Percentiles rank a stretch among this genome's conserved stretches.
Evolutionary conservation across 2,888 invertebrate species (phyloP).

Genomic region (Dynastes hyllus): DNA sequence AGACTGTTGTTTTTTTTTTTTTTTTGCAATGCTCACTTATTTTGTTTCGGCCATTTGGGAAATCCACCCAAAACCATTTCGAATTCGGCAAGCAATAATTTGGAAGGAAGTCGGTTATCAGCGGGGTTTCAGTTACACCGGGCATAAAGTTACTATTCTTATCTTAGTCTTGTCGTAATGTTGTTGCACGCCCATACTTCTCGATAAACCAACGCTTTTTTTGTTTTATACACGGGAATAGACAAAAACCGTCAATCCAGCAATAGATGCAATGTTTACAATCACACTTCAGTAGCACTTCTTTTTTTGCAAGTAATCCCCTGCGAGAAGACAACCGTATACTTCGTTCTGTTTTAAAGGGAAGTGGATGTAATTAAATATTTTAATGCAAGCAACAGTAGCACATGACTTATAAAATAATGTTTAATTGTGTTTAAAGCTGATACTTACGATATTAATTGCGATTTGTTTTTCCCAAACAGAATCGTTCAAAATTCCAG

Average conservation of each 20-base stretch:
- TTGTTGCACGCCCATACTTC: slow-evolving; percentile 62
- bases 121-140: slow-evolving; percentile 68
- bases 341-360: slow-evolving; percentile 67
- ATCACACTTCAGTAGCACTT: slow-evolving; percentile 71
- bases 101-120: slow-evolving; percentile 56
- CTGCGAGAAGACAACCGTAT: slow-evolving; percentile 68
- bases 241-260: slow-evolving; percentile 66
- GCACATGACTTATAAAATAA: neutral
- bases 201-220: slow-evolving; percentile 67
- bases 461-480: slow-evolving; percentile 82
- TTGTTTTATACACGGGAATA: slow-evolving; percentile 67
- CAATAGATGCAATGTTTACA: slow-evolving; percentile 71
- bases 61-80: neutral
- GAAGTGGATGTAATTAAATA: too few species aligned
- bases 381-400: too few species aligned
- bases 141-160: slow-evolving; percentile 69
- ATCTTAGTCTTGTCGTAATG: slow-evolving; percentile 67
- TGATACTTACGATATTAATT: slow-evolving; percentile 60
- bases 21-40: slow-evolving; percentile 48
- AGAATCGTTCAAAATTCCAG: slow-evolving; percentile 82
- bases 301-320: slow-evolving; percentile 71
- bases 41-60: slow-evolving; percentile 40
- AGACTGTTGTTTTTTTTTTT: too few species aligned
- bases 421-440: too few species aligned
- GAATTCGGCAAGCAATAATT: slow-evolving; percentile 3